phyloP scores from a whole-genome alignment of 2,113 vertebrate genomes.

The Ctenodactylus gundi region DNA sequence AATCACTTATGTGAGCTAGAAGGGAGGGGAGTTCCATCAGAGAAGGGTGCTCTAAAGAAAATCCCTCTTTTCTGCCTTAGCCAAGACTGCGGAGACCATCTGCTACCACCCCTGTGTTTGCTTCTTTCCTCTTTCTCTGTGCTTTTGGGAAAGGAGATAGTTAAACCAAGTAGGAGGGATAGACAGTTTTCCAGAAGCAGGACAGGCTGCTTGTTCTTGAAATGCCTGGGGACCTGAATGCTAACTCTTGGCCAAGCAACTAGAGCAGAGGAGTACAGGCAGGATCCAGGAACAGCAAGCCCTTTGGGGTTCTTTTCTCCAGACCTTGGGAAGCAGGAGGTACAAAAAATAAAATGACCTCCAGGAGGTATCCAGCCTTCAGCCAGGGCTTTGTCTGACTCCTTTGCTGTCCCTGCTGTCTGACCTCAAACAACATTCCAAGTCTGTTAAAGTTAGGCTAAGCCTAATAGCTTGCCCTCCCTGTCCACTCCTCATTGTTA shows the following conservation, averaged over 20 bases:
- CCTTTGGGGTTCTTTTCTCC: background rate
- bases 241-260: background rate
- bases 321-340: background rate
- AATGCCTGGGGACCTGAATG: background rate
- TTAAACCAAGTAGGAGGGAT: background rate
- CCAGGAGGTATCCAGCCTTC: background rate
- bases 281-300: background rate
- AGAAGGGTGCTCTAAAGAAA: constrained; percentile 18
- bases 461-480: background rate
- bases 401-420: background rate
- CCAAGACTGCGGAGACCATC: constrained; percentile 23
- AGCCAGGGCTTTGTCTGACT: background rate
- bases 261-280: background rate
- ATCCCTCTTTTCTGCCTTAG: constrained; percentile 39
- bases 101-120: constrained; percentile 17
- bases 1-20: background rate
- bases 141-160: background rate
- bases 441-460: constrained; percentile 1
- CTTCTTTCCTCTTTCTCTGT: constrained; percentile 26
- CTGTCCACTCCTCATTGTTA: background rate
- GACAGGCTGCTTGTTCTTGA: constrained; percentile 23
- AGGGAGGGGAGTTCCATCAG: background rate
- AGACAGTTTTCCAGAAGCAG: background rate
- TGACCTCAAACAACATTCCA: constrained; percentile 1
- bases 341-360: constrained; percentile 19